These are phyloP conservation scores for Anhinga anhinga DNA, from an alignment of 2,113 vertebrate species.

Conservation along the genomic window DNA sequence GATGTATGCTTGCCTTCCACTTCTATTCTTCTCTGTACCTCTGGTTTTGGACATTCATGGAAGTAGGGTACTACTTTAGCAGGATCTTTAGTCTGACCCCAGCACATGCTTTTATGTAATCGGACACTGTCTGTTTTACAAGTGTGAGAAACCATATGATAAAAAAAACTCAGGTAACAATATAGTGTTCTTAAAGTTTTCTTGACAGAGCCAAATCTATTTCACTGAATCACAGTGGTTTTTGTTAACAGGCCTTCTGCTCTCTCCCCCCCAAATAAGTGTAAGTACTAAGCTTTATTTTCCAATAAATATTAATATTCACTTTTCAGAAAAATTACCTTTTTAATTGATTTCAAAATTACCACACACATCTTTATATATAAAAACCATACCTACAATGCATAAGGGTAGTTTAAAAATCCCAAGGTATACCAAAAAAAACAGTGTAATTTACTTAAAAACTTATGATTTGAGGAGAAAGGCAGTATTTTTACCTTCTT, in stretches of 20 bases:
- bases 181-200: background rate
- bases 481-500: background rate
- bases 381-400: background rate
- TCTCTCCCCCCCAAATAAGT: rapidly evolving
- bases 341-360: background rate
- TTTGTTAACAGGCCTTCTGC: background rate
- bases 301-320: background rate
- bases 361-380: background rate
- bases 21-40: background rate
- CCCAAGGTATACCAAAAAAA: background rate
- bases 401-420: background rate
- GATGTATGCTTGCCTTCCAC: background rate
- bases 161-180: rapidly evolving
- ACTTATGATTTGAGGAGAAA: background rate
- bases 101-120: background rate
- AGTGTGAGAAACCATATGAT: background rate
- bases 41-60: background rate
- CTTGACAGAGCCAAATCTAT: background rate
- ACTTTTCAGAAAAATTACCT: background rate
- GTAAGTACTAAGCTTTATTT: background rate
- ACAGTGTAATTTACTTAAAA: background rate
- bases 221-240: background rate
- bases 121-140: background rate
- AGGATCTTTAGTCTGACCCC: background rate
- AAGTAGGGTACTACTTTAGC: background rate